These are phyloP conservation scores for Caenorhabditis sp. DNA, from an alignment of 2,888 invertebrate genomes.

Conservation along the genomic window DNA sequence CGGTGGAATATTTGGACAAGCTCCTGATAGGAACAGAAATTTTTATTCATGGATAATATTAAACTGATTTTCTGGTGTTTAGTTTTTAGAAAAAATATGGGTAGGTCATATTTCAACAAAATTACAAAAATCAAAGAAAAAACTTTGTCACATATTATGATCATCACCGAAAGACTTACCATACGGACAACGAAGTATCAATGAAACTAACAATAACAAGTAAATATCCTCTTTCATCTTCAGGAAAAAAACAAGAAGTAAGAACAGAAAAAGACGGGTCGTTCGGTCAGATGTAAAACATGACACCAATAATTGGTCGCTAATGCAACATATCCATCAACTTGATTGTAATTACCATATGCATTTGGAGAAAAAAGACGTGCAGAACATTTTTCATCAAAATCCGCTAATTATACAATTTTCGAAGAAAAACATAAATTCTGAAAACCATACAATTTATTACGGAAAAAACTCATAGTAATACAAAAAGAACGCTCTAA, in stretches of 20 bases:
- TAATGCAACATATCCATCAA: constrained; percentile 37
- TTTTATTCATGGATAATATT: no score
- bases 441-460: neutral
- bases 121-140: no score
- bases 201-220: neutral
- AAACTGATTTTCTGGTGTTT: no score
- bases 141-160: neutral
- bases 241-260: neutral
- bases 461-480: no score
- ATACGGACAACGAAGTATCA: neutral
- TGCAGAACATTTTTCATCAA: neutral
- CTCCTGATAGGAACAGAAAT: no score
- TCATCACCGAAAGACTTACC: neutral
- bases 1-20: no score
- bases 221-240: constrained; percentile 6
- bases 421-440: neutral
- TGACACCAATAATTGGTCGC: constrained; percentile 5
- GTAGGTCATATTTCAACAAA: no score
- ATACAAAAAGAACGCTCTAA: no score
- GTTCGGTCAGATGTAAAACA: constrained; percentile 6
- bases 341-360: neutral
- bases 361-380: neutral
- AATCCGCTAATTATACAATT: neutral
- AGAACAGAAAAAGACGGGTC: neutral
- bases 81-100: no score